A percentile compares a stretch with the other conserved stretches of the same genome.
Evolutionary conservation across 1,140 invertebrate species (phyloP).

Genomic region (Bombus breviceps): DNA sequence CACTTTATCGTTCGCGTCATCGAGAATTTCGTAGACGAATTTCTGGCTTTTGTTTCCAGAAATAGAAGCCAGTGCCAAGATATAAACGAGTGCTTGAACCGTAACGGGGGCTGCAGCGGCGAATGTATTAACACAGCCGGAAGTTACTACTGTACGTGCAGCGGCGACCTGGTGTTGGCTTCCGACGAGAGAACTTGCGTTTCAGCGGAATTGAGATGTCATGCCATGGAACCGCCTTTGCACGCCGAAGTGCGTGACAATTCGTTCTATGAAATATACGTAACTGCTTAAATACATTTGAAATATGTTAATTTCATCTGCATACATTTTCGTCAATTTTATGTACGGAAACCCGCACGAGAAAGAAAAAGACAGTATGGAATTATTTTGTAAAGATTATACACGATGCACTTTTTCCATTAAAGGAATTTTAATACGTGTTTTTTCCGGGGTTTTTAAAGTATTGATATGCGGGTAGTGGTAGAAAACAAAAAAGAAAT

Average conservation of each 20-base stretch:
- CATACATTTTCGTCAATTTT: neutral
- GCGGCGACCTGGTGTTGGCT: constrained; percentile 79
- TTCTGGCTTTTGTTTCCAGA: constrained; percentile 53
- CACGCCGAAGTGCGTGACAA: constrained; percentile 72
- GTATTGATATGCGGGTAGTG: neutral
- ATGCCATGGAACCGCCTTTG: constrained; percentile 68
- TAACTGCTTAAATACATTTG: neutral
- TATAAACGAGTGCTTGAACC: constrained; percentile 76
- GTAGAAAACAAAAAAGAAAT: neutral
- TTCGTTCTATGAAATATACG: neutral
- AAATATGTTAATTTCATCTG: neutral
- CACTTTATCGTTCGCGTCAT: neutral
- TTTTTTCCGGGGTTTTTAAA: neutral
- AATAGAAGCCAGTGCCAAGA: constrained; percentile 76
- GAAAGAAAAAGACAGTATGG: neutral
- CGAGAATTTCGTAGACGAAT: neutral
- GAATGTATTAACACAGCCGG: constrained; percentile 83
- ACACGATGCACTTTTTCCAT: neutral
- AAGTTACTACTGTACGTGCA: constrained; percentile 82
- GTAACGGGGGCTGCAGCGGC: constrained; percentile 80
- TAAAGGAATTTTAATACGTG: neutral
- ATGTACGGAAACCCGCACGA: neutral
- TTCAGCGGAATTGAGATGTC: constrained; percentile 74
- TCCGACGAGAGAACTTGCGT: constrained; percentile 83
- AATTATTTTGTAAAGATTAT: neutral